Evolutionary conservation across 2,113 vertebrate species (phyloP).

Genomic region (Oncorhynchus gorbuscha): DNA sequence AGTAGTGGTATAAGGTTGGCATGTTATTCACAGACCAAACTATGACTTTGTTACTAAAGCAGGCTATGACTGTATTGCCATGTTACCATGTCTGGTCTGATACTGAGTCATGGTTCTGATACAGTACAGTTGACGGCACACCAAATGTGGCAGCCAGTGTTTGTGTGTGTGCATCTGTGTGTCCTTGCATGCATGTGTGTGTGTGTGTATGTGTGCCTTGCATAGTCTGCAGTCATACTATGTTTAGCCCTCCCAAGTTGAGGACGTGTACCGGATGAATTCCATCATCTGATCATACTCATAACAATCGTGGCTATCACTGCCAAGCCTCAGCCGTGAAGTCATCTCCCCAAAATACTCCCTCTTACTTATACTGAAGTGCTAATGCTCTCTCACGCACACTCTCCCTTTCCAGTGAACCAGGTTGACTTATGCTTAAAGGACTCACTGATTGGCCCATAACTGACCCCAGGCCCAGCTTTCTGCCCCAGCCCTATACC

Average conservation of each 20-base stretch:
- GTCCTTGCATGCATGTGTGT: not conserved
- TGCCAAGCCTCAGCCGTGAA: slow-evolving; percentile 51
- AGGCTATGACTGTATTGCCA: no score
- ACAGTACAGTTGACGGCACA: not conserved
- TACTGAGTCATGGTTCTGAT: not conserved
- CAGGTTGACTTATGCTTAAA: not conserved
- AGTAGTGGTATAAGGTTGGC: not conserved
- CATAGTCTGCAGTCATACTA: slow-evolving; percentile 20
- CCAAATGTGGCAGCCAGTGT: not conserved
- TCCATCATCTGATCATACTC: slow-evolving; percentile 48
- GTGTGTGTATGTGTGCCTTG: not conserved
- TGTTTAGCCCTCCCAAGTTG: slow-evolving; percentile 37
- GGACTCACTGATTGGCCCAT: not conserved
- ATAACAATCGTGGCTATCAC: slow-evolving; percentile 28
- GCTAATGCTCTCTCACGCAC: slow-evolving; percentile 18
- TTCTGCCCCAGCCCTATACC: no score
- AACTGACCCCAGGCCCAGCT: not conserved
- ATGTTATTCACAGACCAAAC: slow-evolving; percentile 8
- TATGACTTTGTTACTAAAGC: not conserved
- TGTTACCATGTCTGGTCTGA: not conserved
- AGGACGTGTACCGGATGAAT: slow-evolving; percentile 46
- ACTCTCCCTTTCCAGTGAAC: not conserved
- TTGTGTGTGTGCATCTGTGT: not conserved
- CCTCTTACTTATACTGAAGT: slow-evolving; percentile 16
- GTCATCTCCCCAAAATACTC: slow-evolving; percentile 60